Conservation (phyloP, 92 coral and sea anemone species). For the Paramuricea clavata region DNA sequence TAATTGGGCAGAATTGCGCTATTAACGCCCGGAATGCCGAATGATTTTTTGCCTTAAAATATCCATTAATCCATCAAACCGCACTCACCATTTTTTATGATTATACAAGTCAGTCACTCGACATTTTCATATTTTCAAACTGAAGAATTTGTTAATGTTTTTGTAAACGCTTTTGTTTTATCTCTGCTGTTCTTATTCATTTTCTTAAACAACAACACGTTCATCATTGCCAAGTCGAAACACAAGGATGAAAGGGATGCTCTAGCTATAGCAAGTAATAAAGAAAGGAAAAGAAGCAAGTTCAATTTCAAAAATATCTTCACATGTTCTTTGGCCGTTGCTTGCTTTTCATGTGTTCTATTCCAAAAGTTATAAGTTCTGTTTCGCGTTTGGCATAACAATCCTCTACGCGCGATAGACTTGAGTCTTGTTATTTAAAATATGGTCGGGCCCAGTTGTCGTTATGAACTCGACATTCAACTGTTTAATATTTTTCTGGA, state of each 20-base stretch:
- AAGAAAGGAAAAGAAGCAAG: background rate
- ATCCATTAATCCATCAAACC: background rate
- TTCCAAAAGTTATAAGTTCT: background rate
- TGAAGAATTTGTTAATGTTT: background rate
- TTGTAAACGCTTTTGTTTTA: background rate
- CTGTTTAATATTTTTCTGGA: conserved; percentile 2
- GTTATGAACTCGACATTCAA: background rate
- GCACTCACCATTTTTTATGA: background rate
- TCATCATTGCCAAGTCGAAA: background rate
- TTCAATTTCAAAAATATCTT: background rate
- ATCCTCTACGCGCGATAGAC: background rate
- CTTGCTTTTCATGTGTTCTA: background rate
- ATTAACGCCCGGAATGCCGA: background rate
- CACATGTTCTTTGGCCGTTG: background rate
- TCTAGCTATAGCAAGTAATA: background rate
- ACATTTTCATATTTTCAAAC: background rate
- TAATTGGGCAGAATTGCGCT: too few species aligned
- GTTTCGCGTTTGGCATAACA: background rate
- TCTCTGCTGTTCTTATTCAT: background rate
- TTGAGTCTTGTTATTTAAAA: background rate
- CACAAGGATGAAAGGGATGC: background rate
- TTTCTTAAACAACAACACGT: background rate
- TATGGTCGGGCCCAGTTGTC: background rate
- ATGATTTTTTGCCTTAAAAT: background rate
- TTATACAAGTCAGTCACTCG: background rate